phyloP scores from a whole-genome alignment of 2,888 invertebrate species.

The Melanostoma scalare region DNA sequence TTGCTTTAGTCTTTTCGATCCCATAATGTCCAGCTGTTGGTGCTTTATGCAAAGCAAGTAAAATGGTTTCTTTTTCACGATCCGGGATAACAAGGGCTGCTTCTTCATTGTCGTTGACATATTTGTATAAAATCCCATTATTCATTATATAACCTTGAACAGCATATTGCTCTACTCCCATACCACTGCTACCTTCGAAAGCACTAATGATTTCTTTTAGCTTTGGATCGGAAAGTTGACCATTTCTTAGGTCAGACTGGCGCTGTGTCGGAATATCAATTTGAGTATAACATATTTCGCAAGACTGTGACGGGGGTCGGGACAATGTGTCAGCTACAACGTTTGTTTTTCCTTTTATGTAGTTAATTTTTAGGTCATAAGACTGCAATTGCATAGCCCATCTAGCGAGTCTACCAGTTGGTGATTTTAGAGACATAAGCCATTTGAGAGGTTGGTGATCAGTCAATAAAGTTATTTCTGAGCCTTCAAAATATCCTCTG shows the following conservation, averaged over 20 bases:
- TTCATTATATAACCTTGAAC: slow-evolving; percentile 59
- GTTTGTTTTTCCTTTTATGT: slow-evolving; percentile 79
- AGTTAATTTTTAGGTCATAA: slow-evolving; percentile 78
- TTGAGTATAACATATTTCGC: slow-evolving; percentile 13
- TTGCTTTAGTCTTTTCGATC: background rate
- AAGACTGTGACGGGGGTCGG: slow-evolving; percentile 31
- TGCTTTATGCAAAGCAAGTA: background rate
- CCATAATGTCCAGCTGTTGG: slow-evolving; percentile 8
- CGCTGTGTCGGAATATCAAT: slow-evolving; percentile 60
- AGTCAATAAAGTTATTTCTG: slow-evolving; percentile 14
- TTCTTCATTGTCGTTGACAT: slow-evolving; percentile 1
- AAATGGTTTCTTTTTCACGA: background rate
- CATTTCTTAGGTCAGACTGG: slow-evolving; percentile 44
- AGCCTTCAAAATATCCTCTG: slow-evolving; percentile 22
- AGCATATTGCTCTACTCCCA: slow-evolving; percentile 30
- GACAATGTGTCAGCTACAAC: slow-evolving; percentile 71
- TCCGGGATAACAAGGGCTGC: slow-evolving; percentile 11
- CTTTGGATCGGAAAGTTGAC: slow-evolving; percentile 72
- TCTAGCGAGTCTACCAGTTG: slow-evolving; percentile 80
- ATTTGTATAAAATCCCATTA: slow-evolving; percentile 42
- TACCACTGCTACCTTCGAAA: slow-evolving; percentile 48
- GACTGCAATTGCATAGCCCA: slow-evolving; percentile 81
- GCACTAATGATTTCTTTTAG: slow-evolving; percentile 52
- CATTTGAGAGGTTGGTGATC: slow-evolving; percentile 79
- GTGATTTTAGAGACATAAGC: slow-evolving; percentile 80